phyloP scores from a whole-genome alignment of 2,888 invertebrate genomes.

The Gastrophysa polygoni region DNA sequence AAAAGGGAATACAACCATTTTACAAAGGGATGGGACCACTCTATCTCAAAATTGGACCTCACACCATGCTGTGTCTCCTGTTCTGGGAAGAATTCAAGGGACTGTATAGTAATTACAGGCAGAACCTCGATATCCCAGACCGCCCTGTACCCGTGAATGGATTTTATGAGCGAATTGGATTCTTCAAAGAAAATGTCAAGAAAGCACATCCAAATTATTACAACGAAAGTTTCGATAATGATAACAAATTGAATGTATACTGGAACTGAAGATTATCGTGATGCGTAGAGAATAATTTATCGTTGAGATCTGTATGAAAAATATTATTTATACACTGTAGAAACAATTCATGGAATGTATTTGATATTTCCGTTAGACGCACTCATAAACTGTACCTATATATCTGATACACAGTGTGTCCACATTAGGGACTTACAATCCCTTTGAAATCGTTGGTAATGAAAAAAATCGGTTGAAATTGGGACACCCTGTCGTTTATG shows the following conservation, averaged over 20 bases:
- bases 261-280: slow-evolving; percentile 18
- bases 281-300: too few species aligned
- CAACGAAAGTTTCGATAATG: slow-evolving; percentile 21
- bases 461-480: too few species aligned
- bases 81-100: slow-evolving; percentile 81
- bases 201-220: slow-evolving; percentile 18
- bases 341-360: too few species aligned
- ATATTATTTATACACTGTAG: too few species aligned
- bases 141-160: slow-evolving; percentile 14
- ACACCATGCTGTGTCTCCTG: slow-evolving; percentile 83
- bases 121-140: slow-evolving; percentile 8
- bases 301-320: too few species aligned
- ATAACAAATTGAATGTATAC: slow-evolving; percentile 14
- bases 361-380: too few species aligned
- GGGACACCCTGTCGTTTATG: too few species aligned
- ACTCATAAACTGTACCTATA: too few species aligned
- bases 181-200: too few species aligned
- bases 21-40: slow-evolving; percentile 90
- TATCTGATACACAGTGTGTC: too few species aligned
- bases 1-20: slow-evolving; percentile 69
- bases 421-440: too few species aligned
- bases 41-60: slow-evolving; percentile 87
- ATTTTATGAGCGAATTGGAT: slow-evolving; percentile 40
- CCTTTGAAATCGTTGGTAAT: too few species aligned
- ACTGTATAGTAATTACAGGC: slow-evolving; percentile 58